phyloP scores from a whole-genome alignment of 2,888 invertebrate genomes.

The Anoplius nigerrimus region DNA sequence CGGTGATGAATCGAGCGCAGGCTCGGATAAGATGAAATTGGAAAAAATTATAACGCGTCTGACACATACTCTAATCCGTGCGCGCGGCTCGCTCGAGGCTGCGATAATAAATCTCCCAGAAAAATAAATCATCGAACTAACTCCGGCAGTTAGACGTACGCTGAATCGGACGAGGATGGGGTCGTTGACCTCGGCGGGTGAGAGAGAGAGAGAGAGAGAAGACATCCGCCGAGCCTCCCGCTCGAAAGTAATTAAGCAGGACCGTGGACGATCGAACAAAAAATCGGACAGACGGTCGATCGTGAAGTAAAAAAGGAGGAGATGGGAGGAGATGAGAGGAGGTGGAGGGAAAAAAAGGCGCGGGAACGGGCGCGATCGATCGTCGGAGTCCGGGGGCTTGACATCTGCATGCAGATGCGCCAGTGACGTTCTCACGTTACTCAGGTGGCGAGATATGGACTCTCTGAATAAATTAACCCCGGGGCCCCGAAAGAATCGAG shows the following conservation, averaged over 20 bases:
- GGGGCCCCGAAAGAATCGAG: conserved; percentile 45
- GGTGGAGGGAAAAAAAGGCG: conserved; percentile 22
- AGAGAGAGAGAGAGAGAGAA: too few relatives aligned
- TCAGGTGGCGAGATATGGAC: conserved; percentile 59
- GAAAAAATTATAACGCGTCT: background rate
- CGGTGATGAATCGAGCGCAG: too few relatives aligned
- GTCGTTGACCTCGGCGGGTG: too few relatives aligned
- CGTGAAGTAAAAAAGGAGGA: background rate
- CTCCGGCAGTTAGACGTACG: too few relatives aligned
- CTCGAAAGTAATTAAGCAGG: conserved; percentile 23
- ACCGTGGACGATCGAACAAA: conserved; percentile 31
- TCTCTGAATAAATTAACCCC: conserved; percentile 66
- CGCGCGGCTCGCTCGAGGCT: too few relatives aligned
- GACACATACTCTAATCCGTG: background rate
- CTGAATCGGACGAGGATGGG: too few relatives aligned
- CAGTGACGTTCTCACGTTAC: conserved; percentile 65
- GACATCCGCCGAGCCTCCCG: too few relatives aligned
- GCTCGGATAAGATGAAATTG: too few relatives aligned
- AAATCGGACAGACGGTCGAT: conserved; percentile 21
- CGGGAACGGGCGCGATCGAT: conserved; percentile 33
- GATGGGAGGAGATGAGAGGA: background rate
- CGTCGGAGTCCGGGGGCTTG: conserved; percentile 36
- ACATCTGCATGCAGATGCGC: conserved; percentile 62
- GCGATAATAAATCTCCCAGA: too few relatives aligned
- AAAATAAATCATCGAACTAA: too few relatives aligned